Evolutionary conservation across 2,888 invertebrate species (phyloP).

Genomic region (Cephus runcator): DNA sequence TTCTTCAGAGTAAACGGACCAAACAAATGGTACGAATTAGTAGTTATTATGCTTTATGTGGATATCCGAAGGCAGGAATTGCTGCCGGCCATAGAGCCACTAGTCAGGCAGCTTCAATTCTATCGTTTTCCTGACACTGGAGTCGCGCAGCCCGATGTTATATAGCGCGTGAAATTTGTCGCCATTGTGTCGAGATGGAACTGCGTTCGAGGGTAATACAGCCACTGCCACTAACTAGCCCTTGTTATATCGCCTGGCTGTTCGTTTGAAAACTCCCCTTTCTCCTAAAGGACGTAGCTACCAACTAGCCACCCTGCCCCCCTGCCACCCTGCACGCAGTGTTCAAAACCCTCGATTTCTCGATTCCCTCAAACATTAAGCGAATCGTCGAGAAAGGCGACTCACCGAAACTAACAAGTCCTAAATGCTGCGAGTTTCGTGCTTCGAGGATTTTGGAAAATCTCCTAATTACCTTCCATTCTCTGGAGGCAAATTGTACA

Average conservation of each 20-base stretch:
- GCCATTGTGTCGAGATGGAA: slow-evolving; percentile 56
- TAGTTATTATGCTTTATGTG: slow-evolving; percentile 39
- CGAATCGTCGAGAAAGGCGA: slow-evolving; percentile 9
- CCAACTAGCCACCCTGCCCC: too few species aligned
- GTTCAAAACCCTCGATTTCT: too few species aligned
- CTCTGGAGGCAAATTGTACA: slow-evolving; percentile 34
- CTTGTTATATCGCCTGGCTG: slow-evolving; percentile 57
- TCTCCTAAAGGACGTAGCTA: too few species aligned
- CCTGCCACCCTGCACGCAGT: too few species aligned
- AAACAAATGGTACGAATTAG: slow-evolving; percentile 46
- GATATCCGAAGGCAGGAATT: slow-evolving; percentile 29
- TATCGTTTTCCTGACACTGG: slow-evolving; percentile 11
- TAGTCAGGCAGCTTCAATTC: slow-evolving; percentile 3
- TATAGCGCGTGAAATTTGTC: slow-evolving; percentile 61
- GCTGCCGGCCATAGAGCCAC: background rate
- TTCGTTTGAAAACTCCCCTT: slow-evolving; percentile 18
- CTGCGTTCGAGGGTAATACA: slow-evolving; percentile 55
- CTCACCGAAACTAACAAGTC: slow-evolving; percentile 44
- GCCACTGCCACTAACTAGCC: slow-evolving; percentile 54
- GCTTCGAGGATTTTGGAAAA: slow-evolving; percentile 45
- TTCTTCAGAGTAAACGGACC: slow-evolving; percentile 7
- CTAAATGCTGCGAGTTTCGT: slow-evolving; percentile 35
- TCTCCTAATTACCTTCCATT: slow-evolving; percentile 47
- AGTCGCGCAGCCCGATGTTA: slow-evolving; percentile 35
- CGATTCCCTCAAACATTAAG: too few species aligned